Base-by-base conservation (phyloP, 2,888 invertebrate species). In the Saturnia japonica region DNA sequence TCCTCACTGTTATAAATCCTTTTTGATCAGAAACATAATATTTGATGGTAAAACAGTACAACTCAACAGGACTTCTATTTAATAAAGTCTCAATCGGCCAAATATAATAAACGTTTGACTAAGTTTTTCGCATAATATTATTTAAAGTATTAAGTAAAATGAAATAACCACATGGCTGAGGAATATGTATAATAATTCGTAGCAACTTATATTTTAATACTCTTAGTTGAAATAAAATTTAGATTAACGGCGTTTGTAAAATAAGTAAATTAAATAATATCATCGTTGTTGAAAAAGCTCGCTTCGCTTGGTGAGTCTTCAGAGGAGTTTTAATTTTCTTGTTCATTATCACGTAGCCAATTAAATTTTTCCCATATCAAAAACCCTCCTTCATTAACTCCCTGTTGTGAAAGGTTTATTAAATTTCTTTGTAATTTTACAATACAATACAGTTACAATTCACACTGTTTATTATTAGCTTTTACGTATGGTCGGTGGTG, bases 271-370 rank as follows among this genome's bases (percentile, higher is more conserved):
- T 14, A 60, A 60, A 60, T 25, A 60, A 28, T 25, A 60, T 60
- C 11, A 28, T 22, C 54, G 14, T 60, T 28, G 28, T 25, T 60
- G 25, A 25, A 57, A 25, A 57, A 57, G 11, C 25, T 12, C 12
- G 2, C n/a, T n/a, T 60, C 25, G 28, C 6, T 28, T 14, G 6
- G 4, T 60, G 1, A 25, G 25, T 60, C 57, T 60, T 25, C 25
- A 60, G 25, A 60, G 14, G 34, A 16, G 45, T 47, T 69, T 66
- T 69, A 45, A 72, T 71, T 51, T 87, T 80, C 83, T 81, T 83
- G 74, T 76, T 80, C 81, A 87, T 84, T 82, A 85, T 84, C 85
- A 85, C 84, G 85, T 79, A 86, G 82, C 83, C 86, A 89, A 88
- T 90, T 90, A 88, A 88, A 86, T 83, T 85, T 83, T 75, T 82